These are phyloP conservation scores for Gallinago stenura DNA, from an alignment of 2,797 vertebrate species.

Conservation along the genomic window DNA sequence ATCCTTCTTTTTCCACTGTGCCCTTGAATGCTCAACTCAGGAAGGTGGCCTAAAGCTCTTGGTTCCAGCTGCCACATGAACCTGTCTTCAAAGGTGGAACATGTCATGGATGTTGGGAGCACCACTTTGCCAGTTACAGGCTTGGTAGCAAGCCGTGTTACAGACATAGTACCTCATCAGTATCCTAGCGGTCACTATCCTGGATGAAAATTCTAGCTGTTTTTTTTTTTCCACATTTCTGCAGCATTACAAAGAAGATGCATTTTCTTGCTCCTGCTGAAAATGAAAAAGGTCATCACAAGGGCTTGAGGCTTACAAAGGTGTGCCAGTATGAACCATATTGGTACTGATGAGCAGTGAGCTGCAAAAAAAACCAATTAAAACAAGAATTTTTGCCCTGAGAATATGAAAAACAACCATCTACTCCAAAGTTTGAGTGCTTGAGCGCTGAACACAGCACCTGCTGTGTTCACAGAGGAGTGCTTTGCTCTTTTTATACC, in stretches of 20 bases:
- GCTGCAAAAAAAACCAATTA: neutral
- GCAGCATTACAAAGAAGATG: neutral
- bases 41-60: neutral
- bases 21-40: neutral
- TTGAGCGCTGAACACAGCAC: too few species aligned
- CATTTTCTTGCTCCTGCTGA: neutral
- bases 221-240: neutral
- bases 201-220: neutral
- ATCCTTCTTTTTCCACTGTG: constrained; percentile 9
- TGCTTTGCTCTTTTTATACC: neutral
- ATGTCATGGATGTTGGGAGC: neutral
- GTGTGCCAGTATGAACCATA: neutral
- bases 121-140: neutral
- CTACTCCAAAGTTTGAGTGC: neutral
- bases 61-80: neutral
- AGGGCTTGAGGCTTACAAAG: neutral
- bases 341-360: neutral
- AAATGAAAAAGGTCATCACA: neutral
- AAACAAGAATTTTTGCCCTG: neutral
- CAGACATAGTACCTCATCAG: neutral
- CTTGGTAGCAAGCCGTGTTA: neutral
- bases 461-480: neutral
- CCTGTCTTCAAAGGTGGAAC: neutral
- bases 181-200: neutral
- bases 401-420: neutral